Evolutionary conservation across 2,113 vertebrate species (phyloP), one percentile per base, ranked within the genome.

Genomic region (Acrocephalus arundinaceus): DNA sequence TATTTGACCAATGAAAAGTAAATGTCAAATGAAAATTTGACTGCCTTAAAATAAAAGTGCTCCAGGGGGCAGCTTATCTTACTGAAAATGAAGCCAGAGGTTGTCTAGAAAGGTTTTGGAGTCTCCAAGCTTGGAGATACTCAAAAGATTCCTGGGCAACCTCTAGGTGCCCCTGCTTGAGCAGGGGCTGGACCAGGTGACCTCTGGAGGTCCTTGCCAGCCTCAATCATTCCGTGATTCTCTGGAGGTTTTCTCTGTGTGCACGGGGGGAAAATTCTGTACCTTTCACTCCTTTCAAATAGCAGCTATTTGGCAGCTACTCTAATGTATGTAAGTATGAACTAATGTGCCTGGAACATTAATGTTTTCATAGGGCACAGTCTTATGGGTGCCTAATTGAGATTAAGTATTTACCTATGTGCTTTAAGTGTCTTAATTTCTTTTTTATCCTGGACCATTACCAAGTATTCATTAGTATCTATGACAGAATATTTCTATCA

Each of bases 351-450:
- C 39, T 90, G 62, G 33, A 63, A 79, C 71, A 45, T 51, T 59
- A 59, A 57, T 71, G 75, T 82, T 88, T 88, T 75, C 57, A 68
- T 68, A 72, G 72, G 80, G 37, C 67, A 52, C 24, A 74, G 19
- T 55, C 27, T 77, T 83, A 61, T 5, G 20, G 20, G 25, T 65
- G 25, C 41, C n/a, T 83, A 54, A 86, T 80, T 70, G 72, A 92
- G 46, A 87, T 85, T 37, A 92, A 92, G 30, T 86, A 66, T 92
- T 92, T 92, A 92, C 83, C 49, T 70, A 7, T 66, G 28, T 61
- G 54, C 51, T 76, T 54, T 78, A 79, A 78, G 37, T 20, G 74
- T 66, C 35, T 74, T 70, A 58, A 31, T 61, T 37, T 24, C n/a
- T 71, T 73, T 68, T 84, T 57, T 75, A 23, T 79, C 33, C 28